Evolutionary conservation across 1,140 invertebrate species (phyloP).

Genomic region (Solenopsis fugax): DNA sequence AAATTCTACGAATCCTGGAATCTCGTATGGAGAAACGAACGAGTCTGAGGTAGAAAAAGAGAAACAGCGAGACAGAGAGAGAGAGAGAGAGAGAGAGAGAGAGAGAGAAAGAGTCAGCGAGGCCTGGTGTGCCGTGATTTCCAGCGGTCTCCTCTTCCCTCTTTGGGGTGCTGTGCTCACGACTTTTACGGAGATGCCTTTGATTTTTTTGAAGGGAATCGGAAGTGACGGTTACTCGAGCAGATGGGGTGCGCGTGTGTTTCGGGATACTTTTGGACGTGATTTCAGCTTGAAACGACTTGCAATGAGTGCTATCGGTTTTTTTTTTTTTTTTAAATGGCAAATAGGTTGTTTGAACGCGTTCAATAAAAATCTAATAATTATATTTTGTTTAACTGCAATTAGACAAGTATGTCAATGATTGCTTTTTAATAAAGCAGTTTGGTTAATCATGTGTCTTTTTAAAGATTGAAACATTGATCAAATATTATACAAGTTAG

Average conservation of each 20-base stretch:
- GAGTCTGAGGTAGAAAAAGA: conserved; percentile 42
- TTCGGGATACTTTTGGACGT: neutral
- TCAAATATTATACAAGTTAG: neutral
- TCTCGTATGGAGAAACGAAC: conserved; percentile 74
- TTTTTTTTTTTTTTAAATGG: neutral
- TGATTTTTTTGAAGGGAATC: conserved; percentile 75
- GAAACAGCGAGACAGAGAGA: neutral
- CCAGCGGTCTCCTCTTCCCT: conserved; percentile 34
- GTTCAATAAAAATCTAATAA: neutral
- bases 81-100: conserved; percentile 26
- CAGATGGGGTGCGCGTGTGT: conserved; percentile 28
- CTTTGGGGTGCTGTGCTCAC: conserved; percentile 43
- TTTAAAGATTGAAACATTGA: neutral
- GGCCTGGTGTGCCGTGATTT: conserved; percentile 68
- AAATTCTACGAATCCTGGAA: conserved; percentile 78
- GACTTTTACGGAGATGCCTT: conserved; percentile 61
- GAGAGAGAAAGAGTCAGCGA: conserved; percentile 13
- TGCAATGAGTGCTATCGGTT: neutral
- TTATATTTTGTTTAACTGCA: neutral
- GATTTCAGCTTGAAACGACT: conserved; percentile 45
- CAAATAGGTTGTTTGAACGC: neutral
- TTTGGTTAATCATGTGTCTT: neutral
- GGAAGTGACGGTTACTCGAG: conserved; percentile 67
- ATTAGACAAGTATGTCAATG: neutral
- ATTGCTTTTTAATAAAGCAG: neutral